phyloP scores from a whole-genome alignment of 1,140 invertebrate genomes.

The Drosophila navojoa region DNA sequence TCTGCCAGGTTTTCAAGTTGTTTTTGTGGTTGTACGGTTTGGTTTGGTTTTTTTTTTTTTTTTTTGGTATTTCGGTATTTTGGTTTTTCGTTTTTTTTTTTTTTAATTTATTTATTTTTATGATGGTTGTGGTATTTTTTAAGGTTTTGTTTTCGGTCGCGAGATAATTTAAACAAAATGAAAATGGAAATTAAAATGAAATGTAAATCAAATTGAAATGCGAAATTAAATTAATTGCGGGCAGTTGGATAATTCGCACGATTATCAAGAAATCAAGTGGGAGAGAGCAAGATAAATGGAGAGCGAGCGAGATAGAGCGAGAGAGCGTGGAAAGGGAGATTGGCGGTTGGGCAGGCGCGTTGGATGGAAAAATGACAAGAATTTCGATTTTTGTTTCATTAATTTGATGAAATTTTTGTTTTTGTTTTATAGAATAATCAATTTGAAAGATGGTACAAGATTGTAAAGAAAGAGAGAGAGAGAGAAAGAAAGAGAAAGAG shows the following conservation, averaged over 20 bases:
- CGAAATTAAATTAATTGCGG: slow-evolving; percentile 21
- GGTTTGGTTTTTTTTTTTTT: slow-evolving; percentile 7
- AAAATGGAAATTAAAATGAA: slow-evolving; percentile 26
- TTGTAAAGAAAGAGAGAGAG: slow-evolving; percentile 12
- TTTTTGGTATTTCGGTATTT: slow-evolving; percentile 27
- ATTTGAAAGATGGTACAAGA: slow-evolving; percentile 10
- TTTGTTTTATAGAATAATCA: slow-evolving; percentile 7
- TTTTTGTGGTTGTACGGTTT: slow-evolving; percentile 18
- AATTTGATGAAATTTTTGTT: slow-evolving; percentile 33
- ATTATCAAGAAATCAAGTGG: slow-evolving; percentile 26
- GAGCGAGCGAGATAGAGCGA: not conserved
- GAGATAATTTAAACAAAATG: slow-evolving; percentile 15
- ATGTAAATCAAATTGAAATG: slow-evolving; percentile 17
- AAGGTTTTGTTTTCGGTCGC: slow-evolving; percentile 28
- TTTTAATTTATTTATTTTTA: too few relatives aligned
- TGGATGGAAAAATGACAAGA: slow-evolving; percentile 65
- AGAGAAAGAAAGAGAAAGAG: slow-evolving; percentile 5
- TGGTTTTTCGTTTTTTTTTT: slow-evolving; percentile 35
- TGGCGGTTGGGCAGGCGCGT: slow-evolving; percentile 39
- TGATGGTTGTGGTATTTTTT: not conserved
- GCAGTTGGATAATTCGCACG: slow-evolving; percentile 19
- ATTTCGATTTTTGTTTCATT: slow-evolving; percentile 65
- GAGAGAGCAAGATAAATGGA: not conserved
- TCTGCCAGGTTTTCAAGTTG: slow-evolving; percentile 84
- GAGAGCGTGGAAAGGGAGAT: not conserved